A percentile compares a stretch with the other conserved stretches of the same genome.
Conservation (phyloP, 1,140 invertebrate species). For the Plutomurus gul region DNA sequence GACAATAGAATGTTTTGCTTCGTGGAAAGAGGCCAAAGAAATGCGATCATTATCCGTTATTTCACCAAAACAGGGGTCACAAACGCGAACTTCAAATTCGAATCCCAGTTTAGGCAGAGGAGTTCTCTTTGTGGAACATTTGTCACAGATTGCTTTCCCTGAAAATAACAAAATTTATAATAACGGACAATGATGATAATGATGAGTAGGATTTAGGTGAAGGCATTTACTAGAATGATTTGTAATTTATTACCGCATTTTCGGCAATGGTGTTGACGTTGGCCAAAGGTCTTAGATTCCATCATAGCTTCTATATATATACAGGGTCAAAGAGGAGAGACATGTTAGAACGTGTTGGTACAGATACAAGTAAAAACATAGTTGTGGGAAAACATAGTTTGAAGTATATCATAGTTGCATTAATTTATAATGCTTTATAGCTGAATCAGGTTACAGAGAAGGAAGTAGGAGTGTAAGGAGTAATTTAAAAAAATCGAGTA, state of each 20-base stretch:
- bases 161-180: conserved; percentile 62
- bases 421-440: no score
- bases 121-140: conserved; percentile 84
- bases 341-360: no score
- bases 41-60: conserved; percentile 82
- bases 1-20: conserved; percentile 88
- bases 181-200: not conserved
- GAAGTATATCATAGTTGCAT: no score
- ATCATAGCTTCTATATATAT: conserved; percentile 65
- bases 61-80: conserved; percentile 83
- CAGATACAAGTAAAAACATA: no score
- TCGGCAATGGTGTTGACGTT: conserved; percentile 86
- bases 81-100: conserved; percentile 95
- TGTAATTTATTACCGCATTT: conserved; percentile 44
- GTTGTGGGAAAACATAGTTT: no score
- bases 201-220: not conserved
- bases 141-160: conserved; percentile 90
- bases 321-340: no score
- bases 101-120: conserved; percentile 95
- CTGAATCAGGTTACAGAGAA: no score
- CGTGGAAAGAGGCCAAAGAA: conserved; percentile 91
- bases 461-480: no score
- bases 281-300: conserved; percentile 89
- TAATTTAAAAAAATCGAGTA: no score
- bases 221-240: not conserved